These are phyloP conservation scores for Parnassius smintheus DNA, from an alignment of 2,888 invertebrate genomes.

Conservation along the genomic window DNA sequence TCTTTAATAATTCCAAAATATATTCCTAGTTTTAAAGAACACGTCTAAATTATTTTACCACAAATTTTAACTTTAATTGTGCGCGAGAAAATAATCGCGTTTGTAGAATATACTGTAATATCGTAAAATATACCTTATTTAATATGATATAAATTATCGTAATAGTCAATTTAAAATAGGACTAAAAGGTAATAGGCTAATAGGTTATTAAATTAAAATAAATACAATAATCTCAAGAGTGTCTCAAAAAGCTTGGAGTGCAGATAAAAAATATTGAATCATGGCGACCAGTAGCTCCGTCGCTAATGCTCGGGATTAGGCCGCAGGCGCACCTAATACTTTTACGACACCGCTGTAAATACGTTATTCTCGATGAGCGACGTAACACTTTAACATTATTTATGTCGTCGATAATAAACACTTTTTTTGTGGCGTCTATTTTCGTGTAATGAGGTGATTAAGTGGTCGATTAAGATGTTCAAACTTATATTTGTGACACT, in stretches of 20 bases:
- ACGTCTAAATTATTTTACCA: too few species aligned
- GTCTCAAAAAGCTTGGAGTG: slow-evolving; percentile 30
- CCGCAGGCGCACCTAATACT: slow-evolving; percentile 64
- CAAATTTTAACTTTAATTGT: too few species aligned
- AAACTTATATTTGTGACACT: neutral
- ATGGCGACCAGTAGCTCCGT: slow-evolving; percentile 54
- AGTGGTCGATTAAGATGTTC: slow-evolving; percentile 22
- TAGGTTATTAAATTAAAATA: slow-evolving; percentile 18
- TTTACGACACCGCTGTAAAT: slow-evolving; percentile 72
- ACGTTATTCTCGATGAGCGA: slow-evolving; percentile 58
- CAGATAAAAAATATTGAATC: slow-evolving; percentile 54
- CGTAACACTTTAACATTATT: slow-evolving; percentile 53
- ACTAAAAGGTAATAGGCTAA: slow-evolving; percentile 6
- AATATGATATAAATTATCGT: neutral
- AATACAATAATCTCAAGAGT: slow-evolving; percentile 25
- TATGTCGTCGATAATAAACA: slow-evolving; percentile 59
- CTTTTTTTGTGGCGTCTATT: slow-evolving; percentile 36
- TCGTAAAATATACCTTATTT: neutral
- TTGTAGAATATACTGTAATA: too few species aligned
- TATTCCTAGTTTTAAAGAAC: too few species aligned
- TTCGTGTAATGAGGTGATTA: slow-evolving; percentile 29
- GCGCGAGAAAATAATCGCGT: too few species aligned
- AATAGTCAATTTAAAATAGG: slow-evolving; percentile 4
- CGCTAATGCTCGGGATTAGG: slow-evolving; percentile 60
- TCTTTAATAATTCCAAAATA: too few species aligned